Percentiles rank a stretch among this genome's conserved stretches.
phyloP scores from a whole-genome alignment of 2,797 vertebrate species.

The Discoglossus pictus region DNA sequence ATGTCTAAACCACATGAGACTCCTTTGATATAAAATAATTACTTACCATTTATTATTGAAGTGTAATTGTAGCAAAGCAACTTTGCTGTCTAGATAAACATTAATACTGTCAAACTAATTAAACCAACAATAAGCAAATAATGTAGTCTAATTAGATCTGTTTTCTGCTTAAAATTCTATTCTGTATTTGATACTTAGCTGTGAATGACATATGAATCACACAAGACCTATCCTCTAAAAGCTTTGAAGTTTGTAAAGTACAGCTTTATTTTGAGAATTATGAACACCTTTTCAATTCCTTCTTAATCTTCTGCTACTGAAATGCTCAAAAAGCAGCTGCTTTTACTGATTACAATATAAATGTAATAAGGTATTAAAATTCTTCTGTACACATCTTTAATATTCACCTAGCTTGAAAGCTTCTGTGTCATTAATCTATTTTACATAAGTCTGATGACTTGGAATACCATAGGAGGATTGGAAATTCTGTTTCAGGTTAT shows the following conservation, averaged over 20 bases:
- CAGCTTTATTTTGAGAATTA: constrained; percentile 73
- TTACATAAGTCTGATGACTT: constrained; percentile 64
- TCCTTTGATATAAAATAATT: constrained; percentile 46
- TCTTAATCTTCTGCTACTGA: constrained; percentile 63
- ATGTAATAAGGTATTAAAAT: constrained; percentile 58
- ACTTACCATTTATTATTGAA: constrained; percentile 57
- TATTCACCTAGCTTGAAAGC: constrained; percentile 68
- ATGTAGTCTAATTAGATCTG: constrained; percentile 66
- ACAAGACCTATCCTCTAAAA: constrained; percentile 74
- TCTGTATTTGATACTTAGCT: constrained; percentile 70
- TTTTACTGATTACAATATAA: constrained; percentile 56
- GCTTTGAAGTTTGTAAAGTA: constrained; percentile 79
- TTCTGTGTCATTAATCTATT: constrained; percentile 65
- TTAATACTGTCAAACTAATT: constrained; percentile 65
- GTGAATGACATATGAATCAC: constrained; percentile 80
- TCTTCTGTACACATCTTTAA: constrained; percentile 63
- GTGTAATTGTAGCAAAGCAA: constrained; percentile 58
- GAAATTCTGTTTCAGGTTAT: constrained; percentile 34
- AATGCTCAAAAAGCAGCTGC: constrained; percentile 55
- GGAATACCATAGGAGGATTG: constrained; percentile 57
- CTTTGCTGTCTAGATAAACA: constrained; percentile 60
- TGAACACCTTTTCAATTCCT: constrained; percentile 74
- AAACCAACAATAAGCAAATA: constrained; percentile 65
- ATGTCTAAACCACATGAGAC: neutral
- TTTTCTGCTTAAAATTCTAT: constrained; percentile 67